Evolutionary conservation across 1,140 invertebrate genomes (phyloP).

Genomic region (Trachymyrmex septentrionalis): DNA sequence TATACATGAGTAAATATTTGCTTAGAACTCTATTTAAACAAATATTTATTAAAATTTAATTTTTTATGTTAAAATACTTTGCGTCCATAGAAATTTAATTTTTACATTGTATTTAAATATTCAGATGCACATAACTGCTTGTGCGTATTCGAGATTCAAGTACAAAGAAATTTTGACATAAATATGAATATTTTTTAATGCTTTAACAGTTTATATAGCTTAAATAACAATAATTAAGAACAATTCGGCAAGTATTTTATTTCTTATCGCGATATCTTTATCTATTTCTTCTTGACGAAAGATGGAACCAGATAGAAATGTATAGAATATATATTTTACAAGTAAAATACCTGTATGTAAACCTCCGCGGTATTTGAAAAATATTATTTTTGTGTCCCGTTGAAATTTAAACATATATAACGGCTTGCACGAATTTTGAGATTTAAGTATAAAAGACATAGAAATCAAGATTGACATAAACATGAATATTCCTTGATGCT

Average conservation of each 20-base stretch:
- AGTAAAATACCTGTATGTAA: too few relatives aligned
- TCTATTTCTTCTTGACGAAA: too few relatives aligned
- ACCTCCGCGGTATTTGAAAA: neutral
- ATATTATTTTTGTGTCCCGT: neutral
- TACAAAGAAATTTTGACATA: neutral
- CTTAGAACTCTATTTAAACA: too few relatives aligned
- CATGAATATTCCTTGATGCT: neutral
- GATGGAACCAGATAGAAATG: neutral
- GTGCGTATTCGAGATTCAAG: neutral
- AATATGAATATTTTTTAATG: neutral
- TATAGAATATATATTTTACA: neutral
- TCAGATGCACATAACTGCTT: neutral
- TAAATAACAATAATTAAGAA: neutral
- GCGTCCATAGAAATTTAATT: neutral
- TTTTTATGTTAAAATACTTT: neutral
- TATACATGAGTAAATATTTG: too few relatives aligned
- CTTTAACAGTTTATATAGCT: neutral
- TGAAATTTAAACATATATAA: neutral
- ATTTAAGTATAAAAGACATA: neutral
- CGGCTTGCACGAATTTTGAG: neutral
- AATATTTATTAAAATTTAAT: too few relatives aligned
- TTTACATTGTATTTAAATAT: neutral
- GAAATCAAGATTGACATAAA: neutral
- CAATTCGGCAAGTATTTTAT: neutral
- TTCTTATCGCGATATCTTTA: neutral